A percentile compares a stretch with the other conserved stretches of the same genome.
phyloP scores from a whole-genome alignment of 2,113 vertebrate genomes.

The Cyprinodon variegatus region DNA sequence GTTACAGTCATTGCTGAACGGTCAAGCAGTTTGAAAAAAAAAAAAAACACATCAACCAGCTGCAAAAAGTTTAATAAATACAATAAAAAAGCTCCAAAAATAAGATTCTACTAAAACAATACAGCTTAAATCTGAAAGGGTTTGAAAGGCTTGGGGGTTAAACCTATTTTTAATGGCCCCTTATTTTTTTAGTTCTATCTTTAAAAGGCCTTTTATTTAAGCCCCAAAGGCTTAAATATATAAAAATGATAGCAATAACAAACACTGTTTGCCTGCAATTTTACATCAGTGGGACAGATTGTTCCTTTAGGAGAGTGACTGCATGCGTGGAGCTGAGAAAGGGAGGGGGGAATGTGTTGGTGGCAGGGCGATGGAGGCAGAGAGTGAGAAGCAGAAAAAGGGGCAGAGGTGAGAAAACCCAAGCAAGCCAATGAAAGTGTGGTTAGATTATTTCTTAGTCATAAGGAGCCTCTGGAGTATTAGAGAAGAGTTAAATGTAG shows the following conservation, averaged over 20 bases:
- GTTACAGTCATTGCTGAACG: not conserved
- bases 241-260: not conserved
- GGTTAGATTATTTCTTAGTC: slow-evolving; percentile 50
- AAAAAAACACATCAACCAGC: too few relatives aligned
- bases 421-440: slow-evolving; percentile 26
- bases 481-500: slow-evolving; percentile 1
- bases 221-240: slow-evolving; percentile 64
- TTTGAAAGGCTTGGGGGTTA: slow-evolving; percentile 23
- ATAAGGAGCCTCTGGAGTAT: slow-evolving; percentile 6
- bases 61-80: not conserved
- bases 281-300: slow-evolving; percentile 67
- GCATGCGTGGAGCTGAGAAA: slow-evolving; percentile 5
- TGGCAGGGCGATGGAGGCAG: slow-evolving; percentile 36
- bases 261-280: slow-evolving; percentile 50
- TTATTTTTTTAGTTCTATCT: slow-evolving; percentile 58
- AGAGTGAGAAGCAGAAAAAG: slow-evolving; percentile 28
- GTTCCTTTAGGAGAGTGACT: slow-evolving; percentile 69
- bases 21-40: not conserved
- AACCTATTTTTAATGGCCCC: slow-evolving; percentile 54
- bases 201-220: slow-evolving; percentile 62
- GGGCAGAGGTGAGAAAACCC: slow-evolving; percentile 14
- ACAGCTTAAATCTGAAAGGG: slow-evolving; percentile 29
- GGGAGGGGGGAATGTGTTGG: slow-evolving; percentile 24
- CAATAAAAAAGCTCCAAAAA: not conserved
- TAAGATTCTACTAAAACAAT: not conserved